A percentile compares a stretch with the other conserved stretches of the same genome.
Evolutionary conservation across 1,140 invertebrate species (phyloP).

Genomic region (Hypothenemus hampei): DNA sequence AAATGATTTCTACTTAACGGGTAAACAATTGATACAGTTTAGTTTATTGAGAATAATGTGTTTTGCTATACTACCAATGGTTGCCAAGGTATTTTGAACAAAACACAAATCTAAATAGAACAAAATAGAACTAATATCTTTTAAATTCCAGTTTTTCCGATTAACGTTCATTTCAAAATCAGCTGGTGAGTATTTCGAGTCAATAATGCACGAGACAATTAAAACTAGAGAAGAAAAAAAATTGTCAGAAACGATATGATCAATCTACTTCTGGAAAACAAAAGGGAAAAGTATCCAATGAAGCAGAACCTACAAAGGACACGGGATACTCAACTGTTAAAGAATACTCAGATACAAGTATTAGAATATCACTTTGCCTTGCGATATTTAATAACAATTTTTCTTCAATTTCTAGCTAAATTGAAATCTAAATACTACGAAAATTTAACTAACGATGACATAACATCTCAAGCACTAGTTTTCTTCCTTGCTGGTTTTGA

Average conservation of each 20-base stretch:
- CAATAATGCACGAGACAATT: constrained; percentile 42
- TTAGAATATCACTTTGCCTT: background rate
- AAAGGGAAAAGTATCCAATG: background rate
- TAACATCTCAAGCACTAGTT: constrained; percentile 44
- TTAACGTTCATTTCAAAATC: constrained; percentile 19
- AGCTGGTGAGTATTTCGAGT: constrained; percentile 28
- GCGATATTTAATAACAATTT: background rate
- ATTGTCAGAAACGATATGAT: constrained; percentile 47
- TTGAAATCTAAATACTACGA: constrained; percentile 27
- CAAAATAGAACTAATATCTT: too few species aligned
- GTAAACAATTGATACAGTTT: constrained; percentile 36
- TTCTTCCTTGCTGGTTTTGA: constrained; percentile 47
- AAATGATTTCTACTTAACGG: constrained; percentile 50
- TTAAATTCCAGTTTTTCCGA: constrained; percentile 4
- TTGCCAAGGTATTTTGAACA: too few species aligned
- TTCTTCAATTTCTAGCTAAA: constrained; percentile 4
- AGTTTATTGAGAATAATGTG: too few species aligned
- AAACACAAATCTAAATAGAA: too few species aligned
- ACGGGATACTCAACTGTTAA: constrained; percentile 17
- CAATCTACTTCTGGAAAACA: constrained; percentile 43
- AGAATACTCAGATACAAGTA: constrained; percentile 7
- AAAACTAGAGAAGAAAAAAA: constrained; percentile 38
- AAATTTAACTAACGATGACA: constrained; percentile 33
- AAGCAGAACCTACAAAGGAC: constrained; percentile 6
- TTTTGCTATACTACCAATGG: too few species aligned